Conservation (phyloP, 2,113 vertebrate genomes). For the Sebastes schlegelii region DNA sequence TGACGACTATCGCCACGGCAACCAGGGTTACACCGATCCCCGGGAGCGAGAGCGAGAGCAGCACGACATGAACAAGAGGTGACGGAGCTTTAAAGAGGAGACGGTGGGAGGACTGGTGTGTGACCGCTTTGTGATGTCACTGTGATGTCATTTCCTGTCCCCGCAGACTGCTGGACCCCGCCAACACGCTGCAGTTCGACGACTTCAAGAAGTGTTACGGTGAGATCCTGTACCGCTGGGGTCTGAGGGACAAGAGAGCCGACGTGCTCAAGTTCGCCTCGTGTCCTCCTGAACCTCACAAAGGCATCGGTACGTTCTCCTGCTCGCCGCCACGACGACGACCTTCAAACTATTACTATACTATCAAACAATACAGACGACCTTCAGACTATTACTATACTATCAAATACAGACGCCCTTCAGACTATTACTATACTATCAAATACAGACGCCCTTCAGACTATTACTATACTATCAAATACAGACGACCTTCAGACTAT, state of each 20-base stretch:
- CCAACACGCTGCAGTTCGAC: constrained; percentile 94
- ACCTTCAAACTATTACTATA: too few species aligned
- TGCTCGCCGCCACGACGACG: too few species aligned
- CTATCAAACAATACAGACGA: too few species aligned
- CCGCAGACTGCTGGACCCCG: constrained; percentile 91
- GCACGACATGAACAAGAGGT: constrained; percentile 98
- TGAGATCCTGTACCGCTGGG: constrained; percentile 97
- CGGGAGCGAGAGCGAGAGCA: constrained; percentile 94
- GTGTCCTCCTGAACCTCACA: constrained; percentile 95
- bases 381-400: too few species aligned
- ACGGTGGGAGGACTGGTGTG: too few species aligned
- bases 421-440: too few species aligned
- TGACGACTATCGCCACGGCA: constrained; percentile 91
- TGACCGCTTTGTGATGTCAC: not conserved
- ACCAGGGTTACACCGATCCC: constrained; percentile 87
- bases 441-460: too few species aligned
- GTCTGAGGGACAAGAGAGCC: constrained; percentile 92
- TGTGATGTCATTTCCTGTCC: constrained; percentile 24
- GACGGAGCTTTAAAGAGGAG: not conserved
- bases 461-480: too few species aligned
- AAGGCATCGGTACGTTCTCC: constrained; percentile 90
- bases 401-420: too few species aligned
- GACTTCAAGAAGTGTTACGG: constrained; percentile 99
- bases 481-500: too few species aligned
- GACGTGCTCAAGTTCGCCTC: constrained; percentile 98